Evolutionary conservation across 2,888 invertebrate genomes (phyloP).

Genomic region (Stenotaenia linearis): DNA sequence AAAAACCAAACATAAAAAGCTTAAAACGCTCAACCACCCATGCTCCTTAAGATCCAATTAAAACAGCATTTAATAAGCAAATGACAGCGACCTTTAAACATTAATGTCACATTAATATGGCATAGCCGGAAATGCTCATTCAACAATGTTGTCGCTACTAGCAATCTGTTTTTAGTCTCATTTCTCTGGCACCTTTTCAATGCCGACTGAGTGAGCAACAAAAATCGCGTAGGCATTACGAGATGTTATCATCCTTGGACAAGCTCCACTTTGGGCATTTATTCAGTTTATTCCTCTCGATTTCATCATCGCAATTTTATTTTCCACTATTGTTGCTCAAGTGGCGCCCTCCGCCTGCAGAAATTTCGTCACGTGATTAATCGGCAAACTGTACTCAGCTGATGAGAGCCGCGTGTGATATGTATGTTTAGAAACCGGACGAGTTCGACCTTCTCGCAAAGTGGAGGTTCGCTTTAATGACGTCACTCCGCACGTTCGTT

Average conservation of each 20-base stretch:
- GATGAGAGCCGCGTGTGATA: neutral
- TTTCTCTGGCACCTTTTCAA: neutral
- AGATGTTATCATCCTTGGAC: neutral
- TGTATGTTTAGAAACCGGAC: neutral
- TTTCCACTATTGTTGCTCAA: neutral
- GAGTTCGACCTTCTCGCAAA: neutral
- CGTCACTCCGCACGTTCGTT: neutral
- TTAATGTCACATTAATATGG: neutral
- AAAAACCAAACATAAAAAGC: too few relatives aligned
- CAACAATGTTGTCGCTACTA: neutral
- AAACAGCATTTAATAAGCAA: neutral
- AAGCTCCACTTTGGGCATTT: neutral
- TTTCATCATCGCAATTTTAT: neutral
- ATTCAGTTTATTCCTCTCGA: neutral
- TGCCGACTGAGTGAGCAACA: neutral
- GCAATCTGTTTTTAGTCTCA: slow-evolving; percentile 5
- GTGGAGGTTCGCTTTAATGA: neutral
- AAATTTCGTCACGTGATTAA: slow-evolving; percentile 4
- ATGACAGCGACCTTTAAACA: neutral
- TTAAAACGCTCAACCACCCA: neutral
- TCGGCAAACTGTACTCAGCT: neutral
- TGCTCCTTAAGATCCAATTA: too few relatives aligned
- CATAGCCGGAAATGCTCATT: neutral
- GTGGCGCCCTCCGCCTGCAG: neutral
- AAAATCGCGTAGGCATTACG: neutral